phyloP scores from a whole-genome alignment of 1,140 invertebrate species.

The Drosophila parabipectinata region DNA sequence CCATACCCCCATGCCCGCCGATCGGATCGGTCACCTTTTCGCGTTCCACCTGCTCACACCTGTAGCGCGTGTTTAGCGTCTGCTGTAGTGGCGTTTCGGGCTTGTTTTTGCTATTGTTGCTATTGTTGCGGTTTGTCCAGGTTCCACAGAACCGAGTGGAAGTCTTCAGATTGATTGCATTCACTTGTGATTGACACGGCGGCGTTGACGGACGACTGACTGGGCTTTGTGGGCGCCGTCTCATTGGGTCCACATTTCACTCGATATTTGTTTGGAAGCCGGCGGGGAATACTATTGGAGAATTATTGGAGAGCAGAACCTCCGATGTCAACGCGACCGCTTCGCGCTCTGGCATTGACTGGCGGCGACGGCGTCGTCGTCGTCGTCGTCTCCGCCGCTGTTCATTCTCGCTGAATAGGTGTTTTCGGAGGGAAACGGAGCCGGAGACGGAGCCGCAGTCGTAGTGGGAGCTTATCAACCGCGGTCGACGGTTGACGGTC shows the following conservation, averaged over 20 bases:
- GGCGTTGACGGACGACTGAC: slow-evolving; percentile 4
- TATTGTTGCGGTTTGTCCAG: slow-evolving; percentile 22
- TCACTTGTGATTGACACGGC: slow-evolving; percentile 31
- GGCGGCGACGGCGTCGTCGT: slow-evolving; percentile 34
- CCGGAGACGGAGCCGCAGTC: slow-evolving; percentile 10
- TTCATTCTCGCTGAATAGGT: slow-evolving; percentile 49
- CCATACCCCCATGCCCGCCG: neutral
- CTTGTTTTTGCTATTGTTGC: slow-evolving; percentile 8
- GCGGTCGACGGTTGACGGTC: slow-evolving; percentile 22
- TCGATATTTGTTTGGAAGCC: slow-evolving; percentile 21
- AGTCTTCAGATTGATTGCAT: slow-evolving; percentile 32
- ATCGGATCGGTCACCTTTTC: slow-evolving; percentile 13
- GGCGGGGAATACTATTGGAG: slow-evolving; percentile 20
- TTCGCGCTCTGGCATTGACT: slow-evolving; percentile 79
- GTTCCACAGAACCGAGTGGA: slow-evolving; percentile 32
- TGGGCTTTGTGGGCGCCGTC: neutral
- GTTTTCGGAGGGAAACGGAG: slow-evolving; percentile 25
- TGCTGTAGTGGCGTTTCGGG: neutral
- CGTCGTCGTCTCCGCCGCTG: slow-evolving; percentile 17
- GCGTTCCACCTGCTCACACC: slow-evolving; percentile 55
- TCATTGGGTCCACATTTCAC: slow-evolving; percentile 13
- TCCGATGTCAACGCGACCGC: slow-evolving; percentile 74
- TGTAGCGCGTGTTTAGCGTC: slow-evolving; percentile 58
- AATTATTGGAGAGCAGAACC: slow-evolving; percentile 62
- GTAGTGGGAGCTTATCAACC: slow-evolving; percentile 43